These are phyloP conservation scores for Myiagra hebetior DNA, from an alignment of 2,113 vertebrate species.

Conservation along the genomic window DNA sequence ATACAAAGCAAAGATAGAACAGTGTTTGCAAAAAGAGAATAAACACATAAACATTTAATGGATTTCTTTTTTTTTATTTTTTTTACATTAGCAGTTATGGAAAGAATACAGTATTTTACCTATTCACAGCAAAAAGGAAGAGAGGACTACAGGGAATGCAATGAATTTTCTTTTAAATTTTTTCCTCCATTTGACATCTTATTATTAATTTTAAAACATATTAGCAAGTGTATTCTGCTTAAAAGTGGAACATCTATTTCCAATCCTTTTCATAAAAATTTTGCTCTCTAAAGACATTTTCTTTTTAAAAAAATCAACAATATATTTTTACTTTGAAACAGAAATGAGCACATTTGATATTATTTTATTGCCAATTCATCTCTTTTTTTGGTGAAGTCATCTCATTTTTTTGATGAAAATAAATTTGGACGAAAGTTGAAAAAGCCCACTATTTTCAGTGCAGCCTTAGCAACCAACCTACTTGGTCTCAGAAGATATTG, in stretches of 20 bases:
- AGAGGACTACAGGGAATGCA: neutral
- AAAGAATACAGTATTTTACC: neutral
- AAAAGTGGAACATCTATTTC: neutral
- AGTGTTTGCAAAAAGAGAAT: neutral
- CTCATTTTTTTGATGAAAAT: neutral
- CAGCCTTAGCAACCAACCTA: neutral
- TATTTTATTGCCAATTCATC: neutral
- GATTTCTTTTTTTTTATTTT: neutral
- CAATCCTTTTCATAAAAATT: neutral
- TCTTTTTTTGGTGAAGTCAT: too few relatives aligned
- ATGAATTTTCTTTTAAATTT: neutral
- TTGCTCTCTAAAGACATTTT: neutral
- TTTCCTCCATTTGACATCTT: neutral
- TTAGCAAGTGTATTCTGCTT: neutral
- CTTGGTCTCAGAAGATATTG: neutral
- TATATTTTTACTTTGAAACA: neutral
- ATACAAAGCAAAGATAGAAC: neutral
- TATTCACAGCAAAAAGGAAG: neutral
- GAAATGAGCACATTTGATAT: neutral
- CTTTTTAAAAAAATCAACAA: neutral
- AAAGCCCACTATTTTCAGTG: neutral
- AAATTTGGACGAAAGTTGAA: neutral
- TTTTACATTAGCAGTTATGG: neutral
- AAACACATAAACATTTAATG: neutral
- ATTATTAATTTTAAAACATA: neutral